phyloP scores from a whole-genome alignment of 2,888 invertebrate genomes.

The Metellina segmentata region DNA sequence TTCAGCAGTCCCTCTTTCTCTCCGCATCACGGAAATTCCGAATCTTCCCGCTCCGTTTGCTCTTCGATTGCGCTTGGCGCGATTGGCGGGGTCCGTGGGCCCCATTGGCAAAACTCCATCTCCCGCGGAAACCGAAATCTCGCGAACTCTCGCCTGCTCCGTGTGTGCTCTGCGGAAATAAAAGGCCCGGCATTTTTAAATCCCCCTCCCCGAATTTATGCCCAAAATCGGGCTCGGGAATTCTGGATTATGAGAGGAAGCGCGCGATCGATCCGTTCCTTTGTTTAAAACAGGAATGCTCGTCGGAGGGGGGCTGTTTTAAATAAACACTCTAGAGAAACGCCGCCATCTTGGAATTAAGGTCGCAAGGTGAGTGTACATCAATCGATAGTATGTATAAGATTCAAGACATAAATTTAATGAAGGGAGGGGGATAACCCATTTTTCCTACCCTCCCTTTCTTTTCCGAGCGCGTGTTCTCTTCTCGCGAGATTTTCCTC shows the following conservation, averaged over 20 bases:
- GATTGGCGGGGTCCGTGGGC: conserved; percentile 5
- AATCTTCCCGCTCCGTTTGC: conserved; percentile 53
- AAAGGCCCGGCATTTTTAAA: conserved; percentile 11
- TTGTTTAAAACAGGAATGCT: conserved; percentile 30
- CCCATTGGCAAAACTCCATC: neutral
- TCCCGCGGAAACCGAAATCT: neutral
- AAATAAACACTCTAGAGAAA: conserved; percentile 43
- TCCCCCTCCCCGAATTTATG: no score
- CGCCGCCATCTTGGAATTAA: conserved; percentile 57
- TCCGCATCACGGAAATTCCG: conserved; percentile 39
- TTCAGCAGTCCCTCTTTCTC: conserved; percentile 10
- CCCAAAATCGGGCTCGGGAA: no score
- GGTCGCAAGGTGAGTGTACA: conserved; percentile 55
- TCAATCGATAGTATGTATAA: conserved; percentile 38
- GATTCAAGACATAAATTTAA: conserved; percentile 45
- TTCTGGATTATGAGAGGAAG: neutral
- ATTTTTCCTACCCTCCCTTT: neutral
- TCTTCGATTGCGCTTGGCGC: conserved; percentile 34
- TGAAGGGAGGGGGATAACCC: neutral
- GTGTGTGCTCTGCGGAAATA: neutral
- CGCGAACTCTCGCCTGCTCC: neutral
- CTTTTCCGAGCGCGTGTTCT: neutral
- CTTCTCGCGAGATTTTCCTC: neutral
- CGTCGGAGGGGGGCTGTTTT: conserved; percentile 22
- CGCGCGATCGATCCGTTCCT: conserved; percentile 21